These are phyloP conservation scores for Plodia interpunctella DNA, from an alignment of 1,140 invertebrate genomes.

Conservation along the genomic window DNA sequence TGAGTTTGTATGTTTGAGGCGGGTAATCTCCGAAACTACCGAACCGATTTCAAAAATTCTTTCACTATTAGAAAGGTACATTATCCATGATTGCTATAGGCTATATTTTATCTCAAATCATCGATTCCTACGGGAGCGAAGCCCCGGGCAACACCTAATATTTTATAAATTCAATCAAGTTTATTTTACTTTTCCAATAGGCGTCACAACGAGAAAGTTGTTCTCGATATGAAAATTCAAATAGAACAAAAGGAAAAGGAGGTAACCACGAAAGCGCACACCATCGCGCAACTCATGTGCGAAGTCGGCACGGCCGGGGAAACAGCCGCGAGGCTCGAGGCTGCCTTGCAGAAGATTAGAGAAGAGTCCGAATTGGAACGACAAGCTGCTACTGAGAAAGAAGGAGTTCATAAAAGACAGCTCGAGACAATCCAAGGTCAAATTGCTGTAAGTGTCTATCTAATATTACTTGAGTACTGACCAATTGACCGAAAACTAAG, in stretches of 20 bases:
- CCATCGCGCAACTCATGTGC: slow-evolving; percentile 42
- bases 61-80: no score
- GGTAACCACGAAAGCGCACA: slow-evolving; percentile 31
- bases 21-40: no score
- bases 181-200: neutral
- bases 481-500: no score
- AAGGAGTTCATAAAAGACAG: slow-evolving; percentile 20
- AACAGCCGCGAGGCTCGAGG: slow-evolving; percentile 26
- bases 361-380: slow-evolving; percentile 34
- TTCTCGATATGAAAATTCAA: slow-evolving; percentile 12
- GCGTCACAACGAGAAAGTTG: slow-evolving; percentile 16
- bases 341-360: slow-evolving; percentile 26
- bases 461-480: neutral
- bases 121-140: no score
- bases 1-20: no score
- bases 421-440: slow-evolving; percentile 33
- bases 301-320: slow-evolving; percentile 32
- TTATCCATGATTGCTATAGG: no score
- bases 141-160: no score
- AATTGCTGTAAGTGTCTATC: slow-evolving; percentile 26
- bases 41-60: no score
- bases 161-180: no score
- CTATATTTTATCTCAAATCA: no score
- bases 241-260: slow-evolving; percentile 29
- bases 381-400: slow-evolving; percentile 26